Conservation (phyloP, 2,113 vertebrate genomes). For the Platysteira castanea region DNA sequence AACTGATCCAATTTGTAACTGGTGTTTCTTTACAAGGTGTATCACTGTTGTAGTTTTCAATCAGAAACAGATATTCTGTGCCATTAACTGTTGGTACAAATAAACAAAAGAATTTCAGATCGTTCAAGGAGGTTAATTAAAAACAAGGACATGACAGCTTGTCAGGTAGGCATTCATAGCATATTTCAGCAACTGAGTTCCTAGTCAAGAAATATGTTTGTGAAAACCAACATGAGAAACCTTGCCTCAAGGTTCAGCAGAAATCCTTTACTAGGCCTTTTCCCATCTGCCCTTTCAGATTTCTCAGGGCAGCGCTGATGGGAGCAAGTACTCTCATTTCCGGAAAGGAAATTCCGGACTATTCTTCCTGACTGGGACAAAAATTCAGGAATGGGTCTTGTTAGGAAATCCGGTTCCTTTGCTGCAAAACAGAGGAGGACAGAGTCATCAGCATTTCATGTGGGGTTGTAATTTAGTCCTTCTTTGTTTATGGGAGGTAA, state of each 20-base stretch:
- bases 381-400: neutral
- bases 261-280: neutral
- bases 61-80: neutral
- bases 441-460: neutral
- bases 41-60: neutral
- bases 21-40: neutral
- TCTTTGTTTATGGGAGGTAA: neutral
- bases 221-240: neutral
- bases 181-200: neutral
- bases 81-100: neutral
- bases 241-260: neutral
- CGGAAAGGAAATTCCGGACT: slow-evolving; percentile 29
- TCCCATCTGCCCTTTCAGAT: neutral
- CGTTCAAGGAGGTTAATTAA: neutral
- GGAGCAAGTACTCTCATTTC: neutral
- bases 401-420: neutral
- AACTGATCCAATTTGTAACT: neutral
- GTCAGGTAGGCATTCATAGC: neutral
- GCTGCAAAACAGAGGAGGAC: neutral
- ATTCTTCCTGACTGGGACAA: neutral
- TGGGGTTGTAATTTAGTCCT: neutral
- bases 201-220: neutral
- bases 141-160: neutral
- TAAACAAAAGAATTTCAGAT: neutral
- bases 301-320: neutral